Evolutionary conservation across 2,797 vertebrate genomes (phyloP).

Genomic region (Gadopsis marmoratus): DNA sequence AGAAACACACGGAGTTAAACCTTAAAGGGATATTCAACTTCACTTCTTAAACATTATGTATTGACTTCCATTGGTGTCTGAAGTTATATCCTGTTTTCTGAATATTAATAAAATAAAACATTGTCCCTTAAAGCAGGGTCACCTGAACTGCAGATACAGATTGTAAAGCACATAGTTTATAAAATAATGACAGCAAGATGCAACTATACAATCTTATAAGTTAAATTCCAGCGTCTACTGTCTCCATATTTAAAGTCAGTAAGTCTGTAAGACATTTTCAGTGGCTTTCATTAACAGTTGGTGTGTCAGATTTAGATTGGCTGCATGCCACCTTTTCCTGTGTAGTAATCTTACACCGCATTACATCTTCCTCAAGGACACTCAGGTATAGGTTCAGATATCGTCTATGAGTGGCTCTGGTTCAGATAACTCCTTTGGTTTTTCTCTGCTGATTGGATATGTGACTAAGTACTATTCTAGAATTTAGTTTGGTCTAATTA

Average conservation of each 20-base stretch:
- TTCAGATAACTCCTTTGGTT: neutral
- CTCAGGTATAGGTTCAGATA: conserved; percentile 9
- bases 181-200: neutral
- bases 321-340: conserved; percentile 22
- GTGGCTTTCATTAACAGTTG: conserved; percentile 1
- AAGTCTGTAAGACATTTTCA: neutral
- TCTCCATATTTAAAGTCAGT: neutral
- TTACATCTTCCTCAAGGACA: conserved; percentile 27
- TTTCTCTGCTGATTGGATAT: neutral
- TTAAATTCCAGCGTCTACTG: neutral
- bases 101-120: neutral
- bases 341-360: conserved; percentile 10
- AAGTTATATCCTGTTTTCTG: neutral
- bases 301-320: conserved; percentile 23
- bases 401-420: neutral
- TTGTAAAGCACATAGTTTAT: neutral
- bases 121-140: neutral
- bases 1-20: neutral
- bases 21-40: neutral
- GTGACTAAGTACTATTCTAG: neutral
- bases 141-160: neutral
- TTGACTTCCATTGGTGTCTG: too few relatives aligned
- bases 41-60: neutral
- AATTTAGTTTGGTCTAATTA: neutral
- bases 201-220: neutral